Conservation (phyloP, 2,113 vertebrate species). For the Leuciscus idus region DNA sequence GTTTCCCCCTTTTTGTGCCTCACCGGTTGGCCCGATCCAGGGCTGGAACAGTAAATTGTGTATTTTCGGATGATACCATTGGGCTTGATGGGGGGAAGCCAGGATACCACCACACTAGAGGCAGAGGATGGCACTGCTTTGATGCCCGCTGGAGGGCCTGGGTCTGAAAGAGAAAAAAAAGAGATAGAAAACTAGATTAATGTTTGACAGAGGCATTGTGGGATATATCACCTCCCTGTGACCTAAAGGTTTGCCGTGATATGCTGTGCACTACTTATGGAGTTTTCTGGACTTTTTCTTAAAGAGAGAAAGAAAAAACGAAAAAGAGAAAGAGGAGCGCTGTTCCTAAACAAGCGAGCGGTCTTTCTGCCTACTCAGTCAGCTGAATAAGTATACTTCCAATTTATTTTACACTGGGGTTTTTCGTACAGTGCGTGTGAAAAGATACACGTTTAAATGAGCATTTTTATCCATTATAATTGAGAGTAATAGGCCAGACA, state of each 20-base stretch:
- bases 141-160: constrained; percentile 94
- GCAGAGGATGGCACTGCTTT: constrained; percentile 95
- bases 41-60: constrained; percentile 99
- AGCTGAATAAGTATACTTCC: not conserved
- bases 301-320: no score
- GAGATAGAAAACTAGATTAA: constrained; percentile 29
- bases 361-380: not conserved
- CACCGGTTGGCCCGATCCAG: constrained; percentile 94
- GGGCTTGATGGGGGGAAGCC: constrained; percentile 94
- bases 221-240: not conserved
- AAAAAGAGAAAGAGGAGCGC: no score
- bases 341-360: no score
- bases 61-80: constrained; percentile 98
- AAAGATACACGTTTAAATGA: no score
- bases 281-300: not conserved
- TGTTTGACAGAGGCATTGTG: constrained; percentile 37
- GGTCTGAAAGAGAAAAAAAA: constrained; percentile 68
- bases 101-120: constrained; percentile 95
- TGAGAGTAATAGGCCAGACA: no score
- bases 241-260: not conserved
- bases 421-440: no score
- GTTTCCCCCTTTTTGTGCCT: constrained; percentile 60
- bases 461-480: no score
- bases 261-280: not conserved
- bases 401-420: not conserved